Base-by-base conservation (phyloP, 2,113 vertebrate genomes). In the Tenrec ecaudatus region DNA sequence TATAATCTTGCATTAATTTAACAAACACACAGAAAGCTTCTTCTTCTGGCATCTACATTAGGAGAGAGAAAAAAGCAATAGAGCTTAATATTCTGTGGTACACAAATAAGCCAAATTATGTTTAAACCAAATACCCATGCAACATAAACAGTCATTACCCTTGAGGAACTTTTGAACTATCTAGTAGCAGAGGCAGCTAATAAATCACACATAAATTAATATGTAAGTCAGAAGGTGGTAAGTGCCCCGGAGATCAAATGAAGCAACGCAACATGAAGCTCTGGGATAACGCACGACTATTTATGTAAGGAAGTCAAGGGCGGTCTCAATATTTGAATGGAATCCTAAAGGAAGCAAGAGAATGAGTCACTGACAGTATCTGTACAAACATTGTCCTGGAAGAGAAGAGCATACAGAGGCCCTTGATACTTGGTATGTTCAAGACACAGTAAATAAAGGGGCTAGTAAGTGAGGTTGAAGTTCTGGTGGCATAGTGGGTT, bases 11-110 rank as follows among this genome's bases (percentile, higher is more conserved):
- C 99, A 99, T 99, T 98, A 99, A 97, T 97, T 99, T 99, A 95
- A 99, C 99, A 98, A 99, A 99, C 81, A 99, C 99, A 96, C 99
- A 99, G 97, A 99, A 99, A 11, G 99, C 99, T 96, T 99, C 99
- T 94, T 99, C 99, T 97, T 99, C 99, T 85, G 99, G 99, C 99
- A 99, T 99, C 99, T 99, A 89, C 38, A 96, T 94, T 86, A 95
- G 86, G 94, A 96, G 93, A 3, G 16, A 85, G 25, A 86, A 86
- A 73, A 78, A 62, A 33, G 88, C 71, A 96, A 90, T 25, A 80
- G 0, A 66, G 33, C 31, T 95, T 47, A 90, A 89, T 53, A 8
- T 90, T 88, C 31, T 86, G 4, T 88, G 27, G 91, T 60, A 89
- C 0, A 47, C 38, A 92, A 93, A 75, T 92, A 81, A 92, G 23